Evolutionary conservation across 2,888 invertebrate species (phyloP).

Genomic region (Eilema depressum): DNA sequence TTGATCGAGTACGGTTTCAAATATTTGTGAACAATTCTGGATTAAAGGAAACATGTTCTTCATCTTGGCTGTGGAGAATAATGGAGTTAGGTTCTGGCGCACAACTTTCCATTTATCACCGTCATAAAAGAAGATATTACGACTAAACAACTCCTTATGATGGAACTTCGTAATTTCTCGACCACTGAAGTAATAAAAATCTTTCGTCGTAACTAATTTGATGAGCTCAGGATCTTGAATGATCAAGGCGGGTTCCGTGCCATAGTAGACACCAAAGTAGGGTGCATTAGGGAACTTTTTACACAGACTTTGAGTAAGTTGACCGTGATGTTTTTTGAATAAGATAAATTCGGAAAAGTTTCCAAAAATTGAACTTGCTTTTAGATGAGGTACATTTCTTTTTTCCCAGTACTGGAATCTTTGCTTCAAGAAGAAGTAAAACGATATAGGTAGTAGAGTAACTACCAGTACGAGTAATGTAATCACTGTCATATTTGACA

Average conservation of each 20-base stretch:
- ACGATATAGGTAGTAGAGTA: not conserved
- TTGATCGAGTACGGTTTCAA: slow-evolving; percentile 61
- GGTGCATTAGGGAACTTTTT: slow-evolving; percentile 61
- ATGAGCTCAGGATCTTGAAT: slow-evolving; percentile 67
- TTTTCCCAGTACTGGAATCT: slow-evolving; percentile 66
- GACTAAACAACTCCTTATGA: slow-evolving; percentile 58
- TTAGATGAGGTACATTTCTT: slow-evolving; percentile 57
- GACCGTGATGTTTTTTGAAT: slow-evolving; percentile 52
- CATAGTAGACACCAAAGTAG: slow-evolving; percentile 68
- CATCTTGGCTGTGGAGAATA: slow-evolving; percentile 73
- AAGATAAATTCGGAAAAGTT: slow-evolving; percentile 65
- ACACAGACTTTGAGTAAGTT: slow-evolving; percentile 59
- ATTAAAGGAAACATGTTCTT: slow-evolving; percentile 75
- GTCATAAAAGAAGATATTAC: slow-evolving; percentile 61
- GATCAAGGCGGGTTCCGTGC: slow-evolving; percentile 69
- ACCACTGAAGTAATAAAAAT: slow-evolving; percentile 71
- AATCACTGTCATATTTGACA: slow-evolving; percentile 10
- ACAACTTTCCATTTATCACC: slow-evolving; percentile 73
- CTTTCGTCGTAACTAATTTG: slow-evolving; percentile 66
- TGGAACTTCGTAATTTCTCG: slow-evolving; percentile 63
- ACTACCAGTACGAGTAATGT: not conserved
- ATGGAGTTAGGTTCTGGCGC: slow-evolving; percentile 69
- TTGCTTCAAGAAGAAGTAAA: slow-evolving; percentile 49
- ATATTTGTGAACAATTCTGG: slow-evolving; percentile 54
- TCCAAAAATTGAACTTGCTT: slow-evolving; percentile 65